Base-by-base conservation (phyloP, 1,140 invertebrate genomes). In the Tribolium madens region DNA sequence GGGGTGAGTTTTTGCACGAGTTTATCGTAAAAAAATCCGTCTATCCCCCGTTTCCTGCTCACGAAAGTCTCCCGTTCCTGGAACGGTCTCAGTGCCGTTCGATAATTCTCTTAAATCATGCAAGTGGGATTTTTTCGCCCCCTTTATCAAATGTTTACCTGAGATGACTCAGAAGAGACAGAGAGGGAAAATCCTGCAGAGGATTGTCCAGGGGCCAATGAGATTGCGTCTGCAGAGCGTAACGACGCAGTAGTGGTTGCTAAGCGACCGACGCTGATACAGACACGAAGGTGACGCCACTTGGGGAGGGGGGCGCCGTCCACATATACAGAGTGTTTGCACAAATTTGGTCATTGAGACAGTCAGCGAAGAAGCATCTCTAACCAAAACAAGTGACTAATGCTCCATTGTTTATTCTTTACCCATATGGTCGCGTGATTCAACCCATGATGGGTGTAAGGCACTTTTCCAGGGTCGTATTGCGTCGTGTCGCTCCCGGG, bases 101-200 rank as follows among this genome's bases (percentile, higher is more conserved):
- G 70, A 72, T 72, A 72, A 52, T 52, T 52, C 42, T 72, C 70
- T 72, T 50, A 72, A 72, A 72, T 72, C 70, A 72, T 72, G 70
- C 47, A 42, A 18, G 47, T n/a, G 21, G 71, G 48, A 36, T 18
- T 53, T 57, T 75, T 60, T 76, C 46, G 26, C 17, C 60, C 74
- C 74, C 42, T 46, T 46, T 68, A 18, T 60, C 73, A 75, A 57
- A 68, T 76, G 75, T 76, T 76, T 76, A 71, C 75, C 75, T 71
- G 75, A 76, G 75, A 76, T 76, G 75, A 76, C 47, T 76, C 75
- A 76, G 75, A 74, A 47, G 33, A 46, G 15, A 52, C n/a, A 47
- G 47, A 31, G 70, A 31, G 21, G 14, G 47, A 17, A 10, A 72
- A 72, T 72, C 31, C 50, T 72, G 70, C 70, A 72, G 70, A 72